phyloP scores from a whole-genome alignment of 2,888 invertebrate genomes.

The Cylloceria caligata region DNA sequence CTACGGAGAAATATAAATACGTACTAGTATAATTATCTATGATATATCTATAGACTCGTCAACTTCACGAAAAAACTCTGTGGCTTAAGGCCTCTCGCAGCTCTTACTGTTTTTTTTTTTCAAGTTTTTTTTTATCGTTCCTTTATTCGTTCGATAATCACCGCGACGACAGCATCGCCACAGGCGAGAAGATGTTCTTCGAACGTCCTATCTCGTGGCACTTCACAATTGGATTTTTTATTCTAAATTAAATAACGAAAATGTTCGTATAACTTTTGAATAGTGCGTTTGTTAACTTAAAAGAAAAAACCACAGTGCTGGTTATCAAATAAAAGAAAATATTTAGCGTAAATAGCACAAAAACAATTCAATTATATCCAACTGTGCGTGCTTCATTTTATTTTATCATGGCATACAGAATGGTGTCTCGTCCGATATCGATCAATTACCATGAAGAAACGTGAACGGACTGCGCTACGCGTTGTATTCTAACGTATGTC shows the following conservation, averaged over 20 bases:
- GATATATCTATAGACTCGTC: constrained; percentile 14
- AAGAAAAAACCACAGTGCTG: too few relatives aligned
- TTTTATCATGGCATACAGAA: constrained; percentile 11
- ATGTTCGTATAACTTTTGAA: too few relatives aligned
- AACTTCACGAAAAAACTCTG: constrained; percentile 9
- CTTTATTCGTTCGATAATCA: background rate
- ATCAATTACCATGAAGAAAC: constrained; percentile 54
- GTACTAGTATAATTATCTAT: constrained; percentile 18
- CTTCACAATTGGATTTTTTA: background rate
- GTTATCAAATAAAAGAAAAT: background rate
- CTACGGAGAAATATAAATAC: background rate
- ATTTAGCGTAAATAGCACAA: background rate
- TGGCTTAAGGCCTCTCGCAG: constrained; percentile 28
- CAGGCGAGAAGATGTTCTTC: background rate
- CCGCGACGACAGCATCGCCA: constrained; percentile 29
- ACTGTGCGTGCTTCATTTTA: constrained; percentile 4
- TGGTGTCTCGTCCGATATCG: background rate
- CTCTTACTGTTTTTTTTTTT: constrained; percentile 2
- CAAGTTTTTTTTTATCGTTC: constrained; percentile 6
- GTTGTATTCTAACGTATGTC: background rate
- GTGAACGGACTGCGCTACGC: constrained; percentile 48
- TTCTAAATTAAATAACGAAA: too few relatives aligned
- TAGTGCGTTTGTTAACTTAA: too few relatives aligned
- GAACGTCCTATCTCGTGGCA: background rate
- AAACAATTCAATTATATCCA: background rate